A percentile compares a stretch with the other conserved stretches of the same genome.
phyloP scores from a whole-genome alignment of 92 coral and sea anemone genomes.

The Epizoanthus illoricatus region DNA sequence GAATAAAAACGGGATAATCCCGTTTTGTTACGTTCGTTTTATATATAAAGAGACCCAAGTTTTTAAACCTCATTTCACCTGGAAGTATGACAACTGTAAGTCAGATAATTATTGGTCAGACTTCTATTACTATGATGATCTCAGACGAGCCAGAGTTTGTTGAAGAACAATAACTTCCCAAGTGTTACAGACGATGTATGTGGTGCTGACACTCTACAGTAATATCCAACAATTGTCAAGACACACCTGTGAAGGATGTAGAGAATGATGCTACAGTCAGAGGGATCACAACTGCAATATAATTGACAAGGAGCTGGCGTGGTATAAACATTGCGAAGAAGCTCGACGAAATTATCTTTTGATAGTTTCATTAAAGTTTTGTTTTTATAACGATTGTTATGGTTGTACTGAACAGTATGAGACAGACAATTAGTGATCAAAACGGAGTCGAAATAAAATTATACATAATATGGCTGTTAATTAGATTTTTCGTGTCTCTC shows the following conservation, averaged over 20 bases:
- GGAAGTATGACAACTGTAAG: not conserved
- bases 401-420: too few species aligned
- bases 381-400: too few species aligned
- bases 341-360: not conserved
- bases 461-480: too few species aligned
- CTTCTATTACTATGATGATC: not conserved
- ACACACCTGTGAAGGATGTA: slow-evolving; percentile 1
- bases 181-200: not conserved
- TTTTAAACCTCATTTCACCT: not conserved
- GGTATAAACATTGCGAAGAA: not conserved
- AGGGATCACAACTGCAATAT: slow-evolving; percentile 5
- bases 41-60: not conserved
- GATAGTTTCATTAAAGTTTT: too few species aligned
- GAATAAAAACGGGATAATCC: too few species aligned
- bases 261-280: not conserved
- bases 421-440: too few species aligned
- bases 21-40: not conserved
- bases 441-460: too few species aligned
- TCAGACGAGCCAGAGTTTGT: not conserved
- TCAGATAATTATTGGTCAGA: not conserved
- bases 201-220: too few species aligned
- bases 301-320: not conserved
- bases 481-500: too few species aligned
- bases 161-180: not conserved
- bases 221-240: not conserved